Base-by-base conservation (phyloP, 2,113 vertebrate species). In the Leptodactylus fuscus region DNA sequence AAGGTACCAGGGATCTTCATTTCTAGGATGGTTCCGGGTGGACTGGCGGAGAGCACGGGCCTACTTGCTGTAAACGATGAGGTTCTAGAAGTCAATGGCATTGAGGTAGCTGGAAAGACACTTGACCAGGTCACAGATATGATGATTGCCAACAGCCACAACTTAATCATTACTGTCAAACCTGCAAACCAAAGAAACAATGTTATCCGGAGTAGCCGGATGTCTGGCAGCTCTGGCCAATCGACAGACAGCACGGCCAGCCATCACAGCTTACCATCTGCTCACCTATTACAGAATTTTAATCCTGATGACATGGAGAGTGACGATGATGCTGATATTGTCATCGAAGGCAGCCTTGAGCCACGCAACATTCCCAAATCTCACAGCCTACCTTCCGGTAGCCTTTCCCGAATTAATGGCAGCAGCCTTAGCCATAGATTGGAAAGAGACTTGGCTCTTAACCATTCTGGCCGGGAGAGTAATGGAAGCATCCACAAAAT, bases 71-170 rank as follows among this genome's bases (percentile, higher is more conserved):
- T 99, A n/a, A 99, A 99, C 0, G 98, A 99, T 0, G 98, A 99
- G 92, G 98, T 99, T 71, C 91, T 99, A 88, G 98, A 99, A 92
- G 98, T 99, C n/a, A 99, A 99, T 2, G 98, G 98, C 86, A 99
- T 99, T 18, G 98, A 99, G 88, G 98, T 99, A 87, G 96, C 97
- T 0, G 98, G 97, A 32, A 99, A 99, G 90, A 98, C 97, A 3
- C 91, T 99, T 1, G 98, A 99, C 89, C 98, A 99, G 90, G 98
- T 99, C 51, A 99, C 98, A 2, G 98, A 99, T 92, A 99, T 99
- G 98, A 99, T 99, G 98, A 99, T 99, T 22, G 98, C 98, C 88
- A 99, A 99, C 93, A 99, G 98, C 91, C 97, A 98, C 91, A 99
- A 99, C 87, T 95, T 99, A 86, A 98, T 99, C 2, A 95, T 99